Evolutionary conservation across 2,113 vertebrate genomes (phyloP).

Genomic region (Sakesphorus luctuosus): DNA sequence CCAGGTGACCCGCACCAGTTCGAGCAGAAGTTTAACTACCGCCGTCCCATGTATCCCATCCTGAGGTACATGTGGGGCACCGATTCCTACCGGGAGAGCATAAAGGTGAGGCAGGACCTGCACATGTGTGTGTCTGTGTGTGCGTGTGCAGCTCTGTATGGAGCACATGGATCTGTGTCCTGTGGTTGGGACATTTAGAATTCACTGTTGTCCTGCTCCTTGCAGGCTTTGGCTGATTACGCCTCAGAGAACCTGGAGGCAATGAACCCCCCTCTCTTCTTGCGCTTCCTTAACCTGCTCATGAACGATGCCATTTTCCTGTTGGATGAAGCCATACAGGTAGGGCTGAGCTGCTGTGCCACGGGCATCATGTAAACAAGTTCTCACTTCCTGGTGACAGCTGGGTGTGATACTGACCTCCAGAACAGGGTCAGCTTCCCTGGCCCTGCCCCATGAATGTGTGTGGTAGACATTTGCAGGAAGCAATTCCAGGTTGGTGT

Average conservation of each 20-base stretch:
- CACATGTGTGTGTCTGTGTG: fast-evolving
- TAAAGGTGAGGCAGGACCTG: slow-evolving; percentile 81
- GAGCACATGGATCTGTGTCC: fast-evolving
- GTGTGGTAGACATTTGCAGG: neutral
- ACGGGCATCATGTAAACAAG: fast-evolving
- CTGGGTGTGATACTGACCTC: fast-evolving
- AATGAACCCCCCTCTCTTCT: slow-evolving; percentile 94
- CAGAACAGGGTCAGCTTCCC: neutral
- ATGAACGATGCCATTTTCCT: slow-evolving; percentile 98
- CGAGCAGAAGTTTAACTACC: slow-evolving; percentile 99
- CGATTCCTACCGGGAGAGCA: slow-evolving; percentile 88
- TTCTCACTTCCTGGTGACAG: neutral
- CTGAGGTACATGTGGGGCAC: slow-evolving; percentile 96
- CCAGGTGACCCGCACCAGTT: slow-evolving; percentile 98
- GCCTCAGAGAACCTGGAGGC: slow-evolving; percentile 96
- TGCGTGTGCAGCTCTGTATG: neutral
- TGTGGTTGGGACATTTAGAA: fast-evolving
- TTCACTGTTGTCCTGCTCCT: neutral
- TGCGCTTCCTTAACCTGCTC: slow-evolving; percentile 94
- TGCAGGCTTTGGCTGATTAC: slow-evolving; percentile 89
- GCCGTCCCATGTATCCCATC: slow-evolving; percentile 98
- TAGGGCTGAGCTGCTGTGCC: neutral
- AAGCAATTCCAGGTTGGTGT: neutral
- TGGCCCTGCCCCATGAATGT: neutral
- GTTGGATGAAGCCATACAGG: slow-evolving; percentile 99